Evolutionary conservation across 2,888 invertebrate genomes (phyloP).

Genomic region (Tachina fera): DNA sequence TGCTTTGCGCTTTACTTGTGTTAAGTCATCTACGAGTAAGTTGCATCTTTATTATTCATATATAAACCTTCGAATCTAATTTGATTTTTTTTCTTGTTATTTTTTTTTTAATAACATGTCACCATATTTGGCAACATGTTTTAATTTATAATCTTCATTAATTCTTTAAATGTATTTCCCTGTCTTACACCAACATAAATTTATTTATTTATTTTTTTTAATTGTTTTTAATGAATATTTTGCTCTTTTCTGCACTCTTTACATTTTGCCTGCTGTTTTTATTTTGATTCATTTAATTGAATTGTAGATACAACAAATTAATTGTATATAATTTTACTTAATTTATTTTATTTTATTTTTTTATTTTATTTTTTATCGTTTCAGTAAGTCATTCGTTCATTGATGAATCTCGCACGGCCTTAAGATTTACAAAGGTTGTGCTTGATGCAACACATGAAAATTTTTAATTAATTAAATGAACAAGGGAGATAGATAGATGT

Average conservation of each 20-base stretch:
- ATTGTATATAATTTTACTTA: slow-evolving; percentile 51
- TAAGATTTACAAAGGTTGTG: slow-evolving; percentile 31
- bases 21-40: not conserved
- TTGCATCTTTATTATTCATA: slow-evolving; percentile 1
- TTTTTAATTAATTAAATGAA: not conserved
- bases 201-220: slow-evolving; percentile 28
- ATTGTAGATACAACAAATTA: slow-evolving; percentile 64
- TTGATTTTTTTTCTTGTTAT: not conserved
- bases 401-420: slow-evolving; percentile 40
- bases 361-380: slow-evolving; percentile 35
- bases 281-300: slow-evolving; percentile 67
- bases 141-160: slow-evolving; percentile 19
- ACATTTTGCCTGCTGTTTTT: slow-evolving; percentile 38
- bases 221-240: slow-evolving; percentile 62
- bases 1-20: not conserved
- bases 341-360: slow-evolving; percentile 22
- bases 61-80: not conserved
- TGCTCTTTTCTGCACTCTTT: slow-evolving; percentile 36
- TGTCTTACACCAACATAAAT: slow-evolving; percentile 45
- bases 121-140: slow-evolving; percentile 39
- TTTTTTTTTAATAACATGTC: slow-evolving; percentile 21
- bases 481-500: not conserved
- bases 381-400: slow-evolving; percentile 39
- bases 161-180: slow-evolving; percentile 21
- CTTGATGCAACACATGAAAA: not conserved